Evolutionary conservation across 2,888 invertebrate genomes (phyloP), one percentile per base, ranked within the genome.

Genomic region (Caenorhabditis virilis): DNA sequence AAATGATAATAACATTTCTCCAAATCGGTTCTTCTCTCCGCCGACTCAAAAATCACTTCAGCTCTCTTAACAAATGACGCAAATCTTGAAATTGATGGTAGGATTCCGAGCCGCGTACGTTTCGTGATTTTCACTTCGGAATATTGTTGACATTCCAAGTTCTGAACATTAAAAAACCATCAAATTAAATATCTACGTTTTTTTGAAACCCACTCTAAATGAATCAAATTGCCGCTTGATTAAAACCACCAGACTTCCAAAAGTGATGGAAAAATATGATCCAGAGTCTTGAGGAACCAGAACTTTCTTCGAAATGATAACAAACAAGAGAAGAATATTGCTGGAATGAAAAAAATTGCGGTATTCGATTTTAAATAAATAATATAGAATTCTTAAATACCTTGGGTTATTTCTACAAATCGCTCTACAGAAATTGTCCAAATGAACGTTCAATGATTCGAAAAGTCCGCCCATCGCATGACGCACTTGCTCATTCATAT

Each of bases 301-400:
- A 1, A 74, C 69, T 83, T 95, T 94, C 81, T 92, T 91, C 70
- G 92, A 92, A 79, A 94, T 88, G 74, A 91, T 89, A 15, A 95
- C 95, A 81, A 95, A 87, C 65, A 94, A 91, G 77, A 93, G 92
- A 88, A 95, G 91, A 51, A 92, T 93, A 84, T 93, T 93, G 85
- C 93, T 94, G 42, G 20, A 39, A 39, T 80, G 30, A 84, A 80
- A 81, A 56, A 85, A 84, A 27, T 9, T 6, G 6, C 30, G 6
- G 30, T 6, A 30, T 30, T n/a, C n/a, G n/a, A n/a, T n/a, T n/a
- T n/a, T n/a, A 13, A 13, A 16, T 18, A 2, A 7, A 27, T 2
- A 51, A 6, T 27, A 27, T 15, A 2, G 16, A 6, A 27, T 2
- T 18, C 23, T 20, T 2, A 41, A 25, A 36, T 16, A 64, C 72